phyloP scores from a whole-genome alignment of 23 tunicate species.

The Trididemnum miniatum region DNA sequence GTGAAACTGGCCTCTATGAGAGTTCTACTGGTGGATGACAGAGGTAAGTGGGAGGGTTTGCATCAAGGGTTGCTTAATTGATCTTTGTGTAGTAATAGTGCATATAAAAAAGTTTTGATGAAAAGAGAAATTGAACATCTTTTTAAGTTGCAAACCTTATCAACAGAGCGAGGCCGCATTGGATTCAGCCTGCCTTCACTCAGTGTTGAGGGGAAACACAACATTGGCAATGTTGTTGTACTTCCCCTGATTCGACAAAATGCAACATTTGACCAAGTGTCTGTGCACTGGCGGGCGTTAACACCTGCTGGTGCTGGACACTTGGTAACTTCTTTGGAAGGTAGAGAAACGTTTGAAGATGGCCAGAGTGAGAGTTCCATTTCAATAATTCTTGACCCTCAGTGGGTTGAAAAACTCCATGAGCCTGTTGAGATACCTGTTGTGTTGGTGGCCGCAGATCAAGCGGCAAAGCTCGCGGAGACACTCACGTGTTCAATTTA shows the following conservation, averaged over 20 bases:
- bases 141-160: too few relatives aligned
- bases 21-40: constrained; percentile 74
- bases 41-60: constrained; percentile 32
- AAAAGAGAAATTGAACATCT: too few relatives aligned
- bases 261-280: constrained; percentile 54
- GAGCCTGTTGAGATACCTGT: constrained; percentile 31
- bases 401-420: constrained; percentile 47
- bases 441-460: constrained; percentile 32
- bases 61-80: not conserved
- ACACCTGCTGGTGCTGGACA: constrained; percentile 1
- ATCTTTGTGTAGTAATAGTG: too few relatives aligned
- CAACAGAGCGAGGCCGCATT: constrained; percentile 58
- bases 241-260: constrained; percentile 54
- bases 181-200: constrained; percentile 31
- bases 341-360: constrained; percentile 41
- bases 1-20: constrained; percentile 80
- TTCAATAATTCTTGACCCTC: constrained; percentile 24
- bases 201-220: constrained; percentile 15
- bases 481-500: constrained; percentile 5
- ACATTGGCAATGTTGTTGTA: constrained; percentile 6
- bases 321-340: constrained; percentile 4
- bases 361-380: constrained; percentile 42
- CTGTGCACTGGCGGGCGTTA: constrained; percentile 38
- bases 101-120: too few relatives aligned
- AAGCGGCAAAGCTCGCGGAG: constrained; percentile 24